These are phyloP conservation scores for Haliclystus octoradiatus DNA, from an alignment of 30 jellyfish, hydroid and myxozoan genomes.

Conservation along the genomic window DNA sequence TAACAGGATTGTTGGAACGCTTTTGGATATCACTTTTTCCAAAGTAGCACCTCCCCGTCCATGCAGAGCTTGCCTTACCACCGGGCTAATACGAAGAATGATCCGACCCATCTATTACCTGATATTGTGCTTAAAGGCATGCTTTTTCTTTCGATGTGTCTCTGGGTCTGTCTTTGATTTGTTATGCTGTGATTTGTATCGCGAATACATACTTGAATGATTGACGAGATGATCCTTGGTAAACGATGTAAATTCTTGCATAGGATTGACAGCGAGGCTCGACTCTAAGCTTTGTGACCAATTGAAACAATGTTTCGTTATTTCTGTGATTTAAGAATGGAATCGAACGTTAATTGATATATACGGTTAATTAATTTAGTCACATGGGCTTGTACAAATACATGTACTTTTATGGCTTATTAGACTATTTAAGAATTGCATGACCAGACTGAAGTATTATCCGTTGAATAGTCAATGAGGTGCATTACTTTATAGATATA, in stretches of 20 bases:
- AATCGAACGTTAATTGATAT: no score
- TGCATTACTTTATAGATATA: neutral
- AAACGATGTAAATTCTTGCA: conserved; percentile 91
- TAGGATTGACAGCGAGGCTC: conserved; percentile 76
- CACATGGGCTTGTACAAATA: no score
- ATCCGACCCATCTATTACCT: no score
- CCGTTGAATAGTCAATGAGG: neutral
- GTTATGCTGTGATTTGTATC: conserved; percentile 33
- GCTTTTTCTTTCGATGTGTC: conserved; percentile 44
- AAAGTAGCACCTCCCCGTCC: no score
- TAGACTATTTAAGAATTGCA: no score
- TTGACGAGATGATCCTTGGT: conserved; percentile 49
- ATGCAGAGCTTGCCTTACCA: neutral
- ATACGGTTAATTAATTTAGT: no score
- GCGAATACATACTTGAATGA: conserved; percentile 35
- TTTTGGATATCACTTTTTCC: no score
- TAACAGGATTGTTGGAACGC: no score
- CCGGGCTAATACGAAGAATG: no score
- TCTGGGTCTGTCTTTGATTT: conserved; percentile 17
- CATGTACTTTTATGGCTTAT: no score
- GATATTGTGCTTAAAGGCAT: conserved; percentile 66
- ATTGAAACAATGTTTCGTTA: conserved; percentile 35
- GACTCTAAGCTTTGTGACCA: conserved; percentile 83
- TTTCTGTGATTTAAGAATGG: neutral
- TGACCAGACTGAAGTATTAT: no score